phyloP scores from a whole-genome alignment of 1,140 invertebrate species.

The Bursaphelenchus mucronatus region DNA sequence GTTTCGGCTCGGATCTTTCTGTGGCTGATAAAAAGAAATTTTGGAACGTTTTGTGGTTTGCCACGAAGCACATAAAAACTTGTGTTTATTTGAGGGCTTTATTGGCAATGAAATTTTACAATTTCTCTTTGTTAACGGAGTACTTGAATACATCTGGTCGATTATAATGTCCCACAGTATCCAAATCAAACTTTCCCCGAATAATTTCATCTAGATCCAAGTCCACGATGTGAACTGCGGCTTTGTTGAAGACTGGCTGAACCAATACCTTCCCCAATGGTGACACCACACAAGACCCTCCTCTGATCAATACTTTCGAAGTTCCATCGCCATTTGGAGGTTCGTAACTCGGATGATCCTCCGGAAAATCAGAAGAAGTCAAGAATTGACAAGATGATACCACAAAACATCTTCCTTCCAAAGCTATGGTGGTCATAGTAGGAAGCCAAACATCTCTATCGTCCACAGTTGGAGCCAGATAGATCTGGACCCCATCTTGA shows the following conservation, averaged over 20 bases:
- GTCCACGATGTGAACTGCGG: slow-evolving; percentile 34
- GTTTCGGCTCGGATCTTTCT: too few relatives aligned
- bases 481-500: slow-evolving; percentile 48
- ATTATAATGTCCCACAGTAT: slow-evolving; percentile 50
- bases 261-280: slow-evolving; percentile 48
- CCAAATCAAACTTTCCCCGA: slow-evolving; percentile 52
- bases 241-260: slow-evolving; percentile 45
- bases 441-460: slow-evolving; percentile 52
- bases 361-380: slow-evolving; percentile 35
- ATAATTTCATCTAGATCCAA: slow-evolving; percentile 43
- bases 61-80: background rate
- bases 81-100: background rate
- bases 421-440: slow-evolving; percentile 47
- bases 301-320: slow-evolving; percentile 41
- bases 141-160: slow-evolving; percentile 52
- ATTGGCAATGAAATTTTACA: slow-evolving; percentile 27
- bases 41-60: background rate
- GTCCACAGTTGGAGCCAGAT: slow-evolving; percentile 53
- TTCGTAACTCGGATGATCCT: slow-evolving; percentile 36
- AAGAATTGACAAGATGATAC: slow-evolving; percentile 51
- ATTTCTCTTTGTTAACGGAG: slow-evolving; percentile 39
- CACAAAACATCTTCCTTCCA: slow-evolving; percentile 52
- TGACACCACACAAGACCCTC: slow-evolving; percentile 50
- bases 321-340: too few relatives aligned
- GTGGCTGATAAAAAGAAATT: too few relatives aligned